Evolutionary conservation across 2,888 invertebrate species (phyloP).

Genomic region (Zele albiditarsus): DNA sequence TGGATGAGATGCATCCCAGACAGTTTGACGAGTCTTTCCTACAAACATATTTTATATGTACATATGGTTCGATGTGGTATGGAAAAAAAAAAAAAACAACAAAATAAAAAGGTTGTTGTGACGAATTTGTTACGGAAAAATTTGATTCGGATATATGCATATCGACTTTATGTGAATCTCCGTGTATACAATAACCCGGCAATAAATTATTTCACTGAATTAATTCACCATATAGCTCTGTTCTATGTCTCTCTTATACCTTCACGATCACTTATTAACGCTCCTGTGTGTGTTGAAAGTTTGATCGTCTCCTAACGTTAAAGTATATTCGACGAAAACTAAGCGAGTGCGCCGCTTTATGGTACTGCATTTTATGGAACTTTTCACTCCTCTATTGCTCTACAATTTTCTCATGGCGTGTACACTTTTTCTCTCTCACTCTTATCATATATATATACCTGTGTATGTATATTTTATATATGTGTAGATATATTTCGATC

Average conservation of each 20-base stretch:
- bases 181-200: background rate
- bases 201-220: slow-evolving; percentile 7
- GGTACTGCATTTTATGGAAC: slow-evolving; percentile 30
- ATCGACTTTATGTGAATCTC: too few relatives aligned
- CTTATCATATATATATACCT: slow-evolving; percentile 7
- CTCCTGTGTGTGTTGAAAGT: background rate
- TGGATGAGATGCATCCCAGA: background rate
- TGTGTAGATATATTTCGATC: background rate
- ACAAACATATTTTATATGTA: background rate
- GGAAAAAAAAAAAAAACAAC: too few relatives aligned
- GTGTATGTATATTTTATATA: background rate
- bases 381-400: slow-evolving; percentile 11
- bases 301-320: slow-evolving; percentile 5
- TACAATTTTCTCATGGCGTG: slow-evolving; percentile 6
- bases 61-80: background rate
- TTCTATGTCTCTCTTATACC: background rate
- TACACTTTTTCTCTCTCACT: background rate
- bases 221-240: background rate
- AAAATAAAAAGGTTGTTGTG: too few relatives aligned
- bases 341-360: slow-evolving; percentile 10
- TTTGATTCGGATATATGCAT: too few relatives aligned
- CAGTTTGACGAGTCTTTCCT: background rate
- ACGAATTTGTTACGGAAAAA: too few relatives aligned
- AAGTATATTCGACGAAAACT: slow-evolving; percentile 23
- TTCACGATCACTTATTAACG: background rate